Evolutionary conservation across 92 coral and sea anemone genomes (phyloP), one percentile per base, ranked within the genome.

Genomic region (Phenganax subtilis): DNA sequence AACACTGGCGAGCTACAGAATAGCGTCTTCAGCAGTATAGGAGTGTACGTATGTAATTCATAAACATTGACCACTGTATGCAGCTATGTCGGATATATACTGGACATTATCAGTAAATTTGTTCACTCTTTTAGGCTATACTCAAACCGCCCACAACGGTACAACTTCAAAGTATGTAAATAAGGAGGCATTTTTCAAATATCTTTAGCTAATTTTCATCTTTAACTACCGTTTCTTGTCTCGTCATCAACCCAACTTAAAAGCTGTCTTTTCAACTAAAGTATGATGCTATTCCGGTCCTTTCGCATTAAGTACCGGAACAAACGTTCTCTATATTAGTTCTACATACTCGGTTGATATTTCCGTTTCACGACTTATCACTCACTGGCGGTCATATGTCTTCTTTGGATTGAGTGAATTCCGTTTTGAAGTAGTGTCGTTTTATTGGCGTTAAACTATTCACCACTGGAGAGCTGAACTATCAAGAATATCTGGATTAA

Each of bases 361-460:
- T 68, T 53, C 73, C 73, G 73, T 29, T 29, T 68, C 73, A 27
- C 37, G 47, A 68, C 20, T 17, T 68, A n/a, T 16, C 54, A 68
- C 73, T 29, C 3, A 68, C 25, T 20, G 25, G 25, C 47, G 53
- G 15, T 7, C 6, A 30, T 53, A 68, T 68, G 47, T 37, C 16
- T 68, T 37, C 53, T 51, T 25, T 11, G 29, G 37, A 64, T 6
- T 11, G 17, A 8, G 16, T 30, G 73, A 68, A 68, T 66, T 68
- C 73, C 73, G 73, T 29, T 30, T 17, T 12, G 73, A 68, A 20
- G 73, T 68, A 68, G 73, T 68, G 73, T 53, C 47, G 73, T 68
- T 68, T 68, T 68, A 53, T 68, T 68, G 29, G 72, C 52, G 44
- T 29, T 66, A 66, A 25, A 68, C 53, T 68, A 53, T n/a, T 68